Evolutionary conservation across 2,888 invertebrate genomes (phyloP).

Genomic region (Torymus aiolomorphi): DNA sequence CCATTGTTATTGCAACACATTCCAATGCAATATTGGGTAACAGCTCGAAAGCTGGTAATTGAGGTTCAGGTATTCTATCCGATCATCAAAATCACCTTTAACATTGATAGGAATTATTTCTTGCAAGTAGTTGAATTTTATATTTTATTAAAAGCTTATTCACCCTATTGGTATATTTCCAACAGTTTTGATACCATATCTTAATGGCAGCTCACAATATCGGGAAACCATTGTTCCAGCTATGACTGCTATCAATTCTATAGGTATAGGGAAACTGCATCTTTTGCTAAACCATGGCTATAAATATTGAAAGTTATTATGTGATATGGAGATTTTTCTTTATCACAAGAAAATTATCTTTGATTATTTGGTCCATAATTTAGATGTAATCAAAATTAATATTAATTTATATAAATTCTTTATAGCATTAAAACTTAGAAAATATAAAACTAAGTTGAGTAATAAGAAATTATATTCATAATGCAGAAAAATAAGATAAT

Average conservation of each 20-base stretch:
- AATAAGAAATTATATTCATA: no score
- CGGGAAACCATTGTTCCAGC: slow-evolving; percentile 82
- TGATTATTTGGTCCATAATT: no score
- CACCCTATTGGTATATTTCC: slow-evolving; percentile 84
- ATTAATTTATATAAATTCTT: no score
- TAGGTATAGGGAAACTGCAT: slow-evolving; percentile 84
- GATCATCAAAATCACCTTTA: slow-evolving; percentile 64
- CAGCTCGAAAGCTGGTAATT: slow-evolving; percentile 79
- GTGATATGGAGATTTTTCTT: no score
- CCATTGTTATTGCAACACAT: slow-evolving; percentile 82
- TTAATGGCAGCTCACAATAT: slow-evolving; percentile 77
- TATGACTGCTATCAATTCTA: slow-evolving; percentile 85
- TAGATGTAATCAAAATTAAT: no score
- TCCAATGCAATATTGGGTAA: slow-evolving; percentile 79
- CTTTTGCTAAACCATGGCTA: slow-evolving; percentile 79
- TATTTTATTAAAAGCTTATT: slow-evolving; percentile 61
- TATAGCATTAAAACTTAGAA: no score
- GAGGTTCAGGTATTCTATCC: slow-evolving; percentile 79
- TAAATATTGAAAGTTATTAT: no score
- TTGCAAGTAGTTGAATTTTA: slow-evolving; percentile 51
- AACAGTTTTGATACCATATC: slow-evolving; percentile 79
- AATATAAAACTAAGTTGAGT: no score
- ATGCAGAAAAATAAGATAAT: slow-evolving; percentile 30
- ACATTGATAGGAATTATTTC: slow-evolving; percentile 63
- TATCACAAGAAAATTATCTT: no score